Evolutionary conservation across 2,113 vertebrate genomes (phyloP).

Genomic region (Collichthys lucidus): DNA sequence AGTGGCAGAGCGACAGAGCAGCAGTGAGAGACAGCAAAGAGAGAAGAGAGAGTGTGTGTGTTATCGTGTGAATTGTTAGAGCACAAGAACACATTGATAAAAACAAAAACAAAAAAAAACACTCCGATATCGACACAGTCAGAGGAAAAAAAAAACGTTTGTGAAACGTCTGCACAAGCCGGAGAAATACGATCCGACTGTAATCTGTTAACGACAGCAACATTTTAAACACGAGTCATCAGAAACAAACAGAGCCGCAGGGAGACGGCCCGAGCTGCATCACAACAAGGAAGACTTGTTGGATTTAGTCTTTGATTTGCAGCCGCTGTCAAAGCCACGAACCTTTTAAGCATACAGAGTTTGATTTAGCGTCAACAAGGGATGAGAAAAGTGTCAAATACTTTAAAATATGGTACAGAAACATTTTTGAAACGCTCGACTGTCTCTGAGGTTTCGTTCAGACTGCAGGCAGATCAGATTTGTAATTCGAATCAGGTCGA

Average conservation of each 20-base stretch:
- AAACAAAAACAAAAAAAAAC: too few species aligned
- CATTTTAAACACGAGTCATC: not conserved
- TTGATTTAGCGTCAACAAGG: not conserved
- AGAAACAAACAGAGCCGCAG: not conserved
- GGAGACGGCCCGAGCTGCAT: not conserved
- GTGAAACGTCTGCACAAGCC: not conserved
- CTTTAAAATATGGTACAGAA: not conserved
- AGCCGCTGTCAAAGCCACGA: not conserved
- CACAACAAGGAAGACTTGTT: not conserved
- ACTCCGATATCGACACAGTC: not conserved
- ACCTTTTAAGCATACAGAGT: not conserved
- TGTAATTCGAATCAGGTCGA: too few species aligned
- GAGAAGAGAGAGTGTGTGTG: constrained; percentile 11
- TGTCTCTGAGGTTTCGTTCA: too few species aligned
- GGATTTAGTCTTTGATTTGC: not conserved
- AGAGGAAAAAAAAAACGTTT: not conserved
- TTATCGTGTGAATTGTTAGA: not conserved
- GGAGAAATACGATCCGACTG: not conserved
- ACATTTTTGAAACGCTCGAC: not conserved
- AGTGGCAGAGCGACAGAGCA: constrained; percentile 19
- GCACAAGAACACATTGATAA: not conserved
- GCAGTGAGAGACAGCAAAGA: constrained; percentile 11
- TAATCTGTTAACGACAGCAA: not conserved
- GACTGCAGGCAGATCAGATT: too few species aligned
- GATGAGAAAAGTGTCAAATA: not conserved